Base-by-base conservation (phyloP, 2,797 vertebrate genomes). In the Uromys caudimaculatus region DNA sequence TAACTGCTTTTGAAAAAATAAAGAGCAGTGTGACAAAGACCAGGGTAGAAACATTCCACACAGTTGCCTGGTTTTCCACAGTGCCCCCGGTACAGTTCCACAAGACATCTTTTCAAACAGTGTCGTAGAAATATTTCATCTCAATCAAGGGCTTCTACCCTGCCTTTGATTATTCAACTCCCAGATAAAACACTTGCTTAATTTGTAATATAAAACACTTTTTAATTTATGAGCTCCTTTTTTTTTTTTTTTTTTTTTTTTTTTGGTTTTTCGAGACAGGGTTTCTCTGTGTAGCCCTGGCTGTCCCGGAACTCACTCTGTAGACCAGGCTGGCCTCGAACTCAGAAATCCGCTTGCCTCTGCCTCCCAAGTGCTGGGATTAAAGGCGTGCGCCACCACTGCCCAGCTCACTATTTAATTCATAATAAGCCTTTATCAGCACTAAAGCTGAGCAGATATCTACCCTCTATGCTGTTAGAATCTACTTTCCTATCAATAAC, bases 1-100 rank as follows among this genome's bases (percentile, higher is more conserved):
- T 97, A 98, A 95, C 95, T 96, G 95, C 98, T 98, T 98, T 98
- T 98, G 98, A 98, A 44, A 44, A 44, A 44, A 44, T 3, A 67
- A 50, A 47, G 6, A 60, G 24, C 24, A 41, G 23, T 3, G 24
- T 60, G 81, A 44, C 56, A 44, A 83, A 24, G 27, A 32, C 29
- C n/a, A 60, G 23, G 58, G 3, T 10, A 60, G 56, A 17, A 60
- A 29, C 56, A 58, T 29, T 8, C 27, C 29, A 44, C 47, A 50
- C 10, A 4, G 60, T 23, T 6, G 13, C 44, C 60, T 50, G 60
- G 19, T 23, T 85, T 47, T 67, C 83, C 7, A 27, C 35, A 1
- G 47, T 69, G 32, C 14, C 10, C 62, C 47, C n/a, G 3, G 32
- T 52, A 13, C 6, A 7, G n/a, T 16, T n/a, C 62, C 35, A 69